Conservation (phyloP, 2,113 vertebrate species). For the Pedionomus torquatus region DNA sequence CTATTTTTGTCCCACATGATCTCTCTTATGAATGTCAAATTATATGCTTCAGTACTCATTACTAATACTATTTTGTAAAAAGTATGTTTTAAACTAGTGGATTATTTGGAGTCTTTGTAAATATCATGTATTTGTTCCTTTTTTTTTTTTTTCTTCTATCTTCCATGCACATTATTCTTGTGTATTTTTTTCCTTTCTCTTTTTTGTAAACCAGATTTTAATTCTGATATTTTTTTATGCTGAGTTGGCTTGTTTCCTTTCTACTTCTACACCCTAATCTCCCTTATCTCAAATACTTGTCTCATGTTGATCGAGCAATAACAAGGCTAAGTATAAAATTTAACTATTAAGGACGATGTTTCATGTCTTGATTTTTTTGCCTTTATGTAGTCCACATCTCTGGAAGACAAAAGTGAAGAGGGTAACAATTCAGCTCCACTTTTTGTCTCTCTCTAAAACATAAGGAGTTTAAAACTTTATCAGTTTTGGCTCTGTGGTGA, state of each 20-base stretch:
- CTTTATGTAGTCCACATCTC: background rate
- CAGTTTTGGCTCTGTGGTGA: background rate
- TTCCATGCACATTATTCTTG: background rate
- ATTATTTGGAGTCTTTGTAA: background rate
- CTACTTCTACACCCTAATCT: background rate
- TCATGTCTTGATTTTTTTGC: background rate
- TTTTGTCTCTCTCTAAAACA: background rate
- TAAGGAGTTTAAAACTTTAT: background rate
- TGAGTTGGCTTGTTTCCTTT: background rate
- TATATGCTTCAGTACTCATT: background rate
- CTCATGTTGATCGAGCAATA: background rate
- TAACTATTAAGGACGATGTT: background rate
- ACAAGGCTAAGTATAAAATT: background rate
- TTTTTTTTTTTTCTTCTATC: accelerated
- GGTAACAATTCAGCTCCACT: background rate
- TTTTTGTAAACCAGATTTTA: background rate
- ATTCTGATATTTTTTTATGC: background rate
- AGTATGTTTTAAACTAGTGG: background rate
- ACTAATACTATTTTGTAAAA: background rate
- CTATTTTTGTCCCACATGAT: background rate
- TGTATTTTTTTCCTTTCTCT: background rate
- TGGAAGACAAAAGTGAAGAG: background rate
- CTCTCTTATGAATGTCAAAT: background rate
- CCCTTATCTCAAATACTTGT: background rate
- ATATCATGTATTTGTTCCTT: background rate